Conservation (phyloP, 1,140 invertebrate species). For the Caerostris extrusa region DNA sequence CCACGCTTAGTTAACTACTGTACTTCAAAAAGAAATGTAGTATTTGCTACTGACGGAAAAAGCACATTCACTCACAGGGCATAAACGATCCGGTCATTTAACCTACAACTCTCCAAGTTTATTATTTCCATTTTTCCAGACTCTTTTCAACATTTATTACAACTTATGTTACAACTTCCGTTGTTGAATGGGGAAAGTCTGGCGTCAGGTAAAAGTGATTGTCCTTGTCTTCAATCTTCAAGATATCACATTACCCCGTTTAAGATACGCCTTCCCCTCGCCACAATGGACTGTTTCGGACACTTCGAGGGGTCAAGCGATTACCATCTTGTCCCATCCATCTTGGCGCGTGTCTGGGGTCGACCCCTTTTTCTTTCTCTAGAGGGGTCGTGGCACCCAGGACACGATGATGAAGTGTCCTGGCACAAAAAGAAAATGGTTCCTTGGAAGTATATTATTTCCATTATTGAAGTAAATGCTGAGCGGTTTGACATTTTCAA, state of each 20-base stretch:
- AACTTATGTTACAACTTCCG: neutral
- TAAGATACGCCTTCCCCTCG: neutral
- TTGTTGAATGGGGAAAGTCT: neutral
- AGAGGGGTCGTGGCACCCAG: neutral
- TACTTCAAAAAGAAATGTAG: neutral
- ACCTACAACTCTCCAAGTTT: neutral
- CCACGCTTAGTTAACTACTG: neutral
- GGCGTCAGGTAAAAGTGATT: neutral
- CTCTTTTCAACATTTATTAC: neutral
- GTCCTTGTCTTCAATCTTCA: slow-evolving; percentile 1
- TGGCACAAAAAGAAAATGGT: neutral
- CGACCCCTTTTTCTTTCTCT: neutral
- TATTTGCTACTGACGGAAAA: neutral
- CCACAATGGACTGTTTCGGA: neutral
- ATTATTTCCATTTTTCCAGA: neutral
- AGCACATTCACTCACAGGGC: too few species aligned
- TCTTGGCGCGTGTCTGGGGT: slow-evolving; percentile 60
- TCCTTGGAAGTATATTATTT: slow-evolving; percentile 38
- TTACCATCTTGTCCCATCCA: slow-evolving; percentile 38
- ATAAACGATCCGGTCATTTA: too few species aligned
- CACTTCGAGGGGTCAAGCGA: neutral
- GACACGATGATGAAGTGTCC: slow-evolving; percentile 45
- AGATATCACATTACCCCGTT: neutral
- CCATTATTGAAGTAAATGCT: neutral
- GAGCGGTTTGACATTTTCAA: neutral